A percentile compares a stretch with the other conserved stretches of the same genome.
Conservation (phyloP, 1,140 invertebrate genomes). For the Zaprionus camerounensis region DNA sequence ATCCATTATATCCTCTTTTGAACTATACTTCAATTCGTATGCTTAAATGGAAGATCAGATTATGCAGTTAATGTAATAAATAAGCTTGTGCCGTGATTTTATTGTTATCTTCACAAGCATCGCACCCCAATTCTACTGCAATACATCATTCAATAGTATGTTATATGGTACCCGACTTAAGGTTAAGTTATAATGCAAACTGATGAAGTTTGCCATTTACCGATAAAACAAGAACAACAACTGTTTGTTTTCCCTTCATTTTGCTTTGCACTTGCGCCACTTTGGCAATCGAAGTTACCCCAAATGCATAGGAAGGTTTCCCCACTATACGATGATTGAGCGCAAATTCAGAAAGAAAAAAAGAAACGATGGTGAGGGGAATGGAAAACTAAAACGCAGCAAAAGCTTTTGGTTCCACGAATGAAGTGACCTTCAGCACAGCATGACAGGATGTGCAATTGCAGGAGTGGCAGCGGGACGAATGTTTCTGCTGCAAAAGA, state of each 20-base stretch:
- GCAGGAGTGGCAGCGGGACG: neutral
- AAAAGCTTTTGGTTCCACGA: conserved; percentile 6
- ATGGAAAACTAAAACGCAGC: neutral
- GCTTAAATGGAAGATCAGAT: neutral
- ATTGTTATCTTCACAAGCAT: neutral
- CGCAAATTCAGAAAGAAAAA: neutral
- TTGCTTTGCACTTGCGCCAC: neutral
- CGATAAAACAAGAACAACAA: neutral
- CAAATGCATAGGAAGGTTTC: conserved; percentile 28
- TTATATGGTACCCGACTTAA: neutral
- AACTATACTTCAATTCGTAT: neutral
- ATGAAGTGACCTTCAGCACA: conserved; percentile 21
- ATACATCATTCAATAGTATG: neutral
- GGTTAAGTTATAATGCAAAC: neutral
- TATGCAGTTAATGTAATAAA: neutral
- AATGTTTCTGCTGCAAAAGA: conserved; percentile 10
- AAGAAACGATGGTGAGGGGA: neutral
- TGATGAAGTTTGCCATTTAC: conserved; percentile 4
- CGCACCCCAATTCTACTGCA: neutral
- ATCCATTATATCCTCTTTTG: no score
- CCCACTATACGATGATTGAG: conserved; percentile 14
- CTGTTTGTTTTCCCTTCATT: neutral
- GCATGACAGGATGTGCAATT: conserved; percentile 21
- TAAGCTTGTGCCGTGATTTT: neutral
- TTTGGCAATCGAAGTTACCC: conserved; percentile 12